A percentile compares a stretch with the other conserved stretches of the same genome.
Conservation (phyloP, 2,797 vertebrate genomes). For the Pelochelys cantorii region DNA sequence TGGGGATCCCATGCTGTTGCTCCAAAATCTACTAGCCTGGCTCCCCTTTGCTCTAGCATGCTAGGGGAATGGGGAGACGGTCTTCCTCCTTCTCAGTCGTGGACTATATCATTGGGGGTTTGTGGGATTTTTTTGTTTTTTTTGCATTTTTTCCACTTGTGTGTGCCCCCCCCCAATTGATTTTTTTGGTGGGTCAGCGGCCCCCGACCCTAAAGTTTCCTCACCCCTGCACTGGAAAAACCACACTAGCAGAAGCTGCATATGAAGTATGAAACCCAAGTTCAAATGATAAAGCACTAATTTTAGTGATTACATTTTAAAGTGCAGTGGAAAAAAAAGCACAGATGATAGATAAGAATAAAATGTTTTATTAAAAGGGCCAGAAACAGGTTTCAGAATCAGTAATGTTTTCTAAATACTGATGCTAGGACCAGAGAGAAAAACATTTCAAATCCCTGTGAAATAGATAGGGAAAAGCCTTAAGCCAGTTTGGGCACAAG, state of each 20-base stretch:
- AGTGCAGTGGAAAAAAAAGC: neutral
- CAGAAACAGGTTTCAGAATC: neutral
- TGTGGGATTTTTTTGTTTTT: too few species aligned
- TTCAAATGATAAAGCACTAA: neutral
- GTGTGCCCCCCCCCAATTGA: too few species aligned
- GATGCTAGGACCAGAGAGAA: neutral
- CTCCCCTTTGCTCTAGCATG: too few species aligned
- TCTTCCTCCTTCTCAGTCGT: too few species aligned
- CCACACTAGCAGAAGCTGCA: neutral
- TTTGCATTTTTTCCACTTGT: too few species aligned
- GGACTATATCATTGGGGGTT: too few species aligned
- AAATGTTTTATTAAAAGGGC: neutral
- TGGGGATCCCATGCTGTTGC: too few species aligned
- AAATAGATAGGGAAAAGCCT: neutral
- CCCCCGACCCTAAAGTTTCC: too few species aligned
- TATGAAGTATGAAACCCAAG: too few species aligned
- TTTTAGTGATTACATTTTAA: accelerated
- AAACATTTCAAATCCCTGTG: neutral
- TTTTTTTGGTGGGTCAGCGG: too few species aligned
- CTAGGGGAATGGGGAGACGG: too few species aligned
- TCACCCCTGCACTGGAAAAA: neutral
- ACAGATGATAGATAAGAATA: accelerated
- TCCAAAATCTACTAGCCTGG: too few species aligned
- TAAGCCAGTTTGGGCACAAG: neutral
- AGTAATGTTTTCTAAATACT: neutral